A percentile compares a stretch with the other conserved stretches of the same genome.
phyloP scores from a whole-genome alignment of 2,113 vertebrate species.

The Kryptolebias marmoratus region DNA sequence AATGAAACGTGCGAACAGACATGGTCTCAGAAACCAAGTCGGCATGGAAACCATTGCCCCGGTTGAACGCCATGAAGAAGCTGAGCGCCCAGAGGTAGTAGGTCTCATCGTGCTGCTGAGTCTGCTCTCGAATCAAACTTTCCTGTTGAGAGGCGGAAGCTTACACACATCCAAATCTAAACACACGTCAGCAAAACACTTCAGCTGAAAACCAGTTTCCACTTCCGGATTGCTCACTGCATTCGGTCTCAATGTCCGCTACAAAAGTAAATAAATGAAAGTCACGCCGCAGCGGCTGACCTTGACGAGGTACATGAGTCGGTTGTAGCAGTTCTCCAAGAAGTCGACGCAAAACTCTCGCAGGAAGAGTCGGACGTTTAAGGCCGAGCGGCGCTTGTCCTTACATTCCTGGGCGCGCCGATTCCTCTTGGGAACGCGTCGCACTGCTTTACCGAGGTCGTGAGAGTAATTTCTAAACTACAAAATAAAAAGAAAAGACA shows the following conservation, averaged over 20 bases:
- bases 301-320: constrained; percentile 95
- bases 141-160: constrained; percentile 77
- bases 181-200: not conserved
- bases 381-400: constrained; percentile 83
- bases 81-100: constrained; percentile 94
- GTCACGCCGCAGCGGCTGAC: constrained; percentile 63
- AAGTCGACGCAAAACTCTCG: constrained; percentile 91
- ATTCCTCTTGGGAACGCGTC: constrained; percentile 85
- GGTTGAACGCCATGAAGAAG: constrained; percentile 98
- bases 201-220: not conserved
- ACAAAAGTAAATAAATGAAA: not conserved
- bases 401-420: constrained; percentile 80
- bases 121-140: constrained; percentile 88
- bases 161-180: too few species aligned
- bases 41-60: constrained; percentile 85
- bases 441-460: constrained; percentile 86
- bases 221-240: not conserved
- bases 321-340: constrained; percentile 93
- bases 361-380: constrained; percentile 92
- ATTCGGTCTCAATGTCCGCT: not conserved
- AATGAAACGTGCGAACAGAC: constrained; percentile 90
- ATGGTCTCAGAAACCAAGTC: constrained; percentile 95
- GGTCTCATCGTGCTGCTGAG: constrained; percentile 93
- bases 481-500: not conserved
- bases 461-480: constrained; percentile 92